A percentile compares a stretch with the other conserved stretches of the same genome.
Conservation (phyloP, 2,797 vertebrate species). For the Lindbergichthys nudifrons region DNA sequence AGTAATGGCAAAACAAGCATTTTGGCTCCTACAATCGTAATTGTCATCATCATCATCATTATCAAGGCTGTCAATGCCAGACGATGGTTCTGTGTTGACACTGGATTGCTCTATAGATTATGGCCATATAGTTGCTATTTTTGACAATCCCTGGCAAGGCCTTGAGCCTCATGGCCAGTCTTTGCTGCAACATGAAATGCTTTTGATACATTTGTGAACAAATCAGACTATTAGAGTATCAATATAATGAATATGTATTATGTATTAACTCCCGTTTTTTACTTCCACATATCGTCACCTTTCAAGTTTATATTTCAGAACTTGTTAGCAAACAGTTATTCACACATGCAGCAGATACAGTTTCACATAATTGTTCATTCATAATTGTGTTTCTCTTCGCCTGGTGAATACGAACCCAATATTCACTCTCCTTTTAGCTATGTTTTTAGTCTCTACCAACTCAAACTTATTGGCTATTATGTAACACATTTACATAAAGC, state of each 20-base stretch:
- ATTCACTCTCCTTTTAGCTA: too few species aligned
- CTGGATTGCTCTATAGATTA: neutral
- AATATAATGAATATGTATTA: neutral
- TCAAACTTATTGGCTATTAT: neutral
- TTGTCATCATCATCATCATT: too few species aligned
- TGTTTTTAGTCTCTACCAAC: neutral
- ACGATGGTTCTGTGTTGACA: neutral
- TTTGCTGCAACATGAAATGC: neutral
- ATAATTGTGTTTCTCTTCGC: too few species aligned
- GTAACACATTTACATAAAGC: neutral
- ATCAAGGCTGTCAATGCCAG: too few species aligned
- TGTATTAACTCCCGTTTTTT: too few species aligned
- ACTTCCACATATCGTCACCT: too few species aligned
- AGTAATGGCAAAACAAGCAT: too few species aligned
- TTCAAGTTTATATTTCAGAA: neutral
- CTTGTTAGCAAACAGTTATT: neutral
- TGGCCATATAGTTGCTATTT: neutral
- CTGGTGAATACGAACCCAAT: too few species aligned
- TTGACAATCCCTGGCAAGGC: neutral
- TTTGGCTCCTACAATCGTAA: too few species aligned
- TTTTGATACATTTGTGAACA: neutral
- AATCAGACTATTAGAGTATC: neutral
- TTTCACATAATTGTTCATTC: too few species aligned
- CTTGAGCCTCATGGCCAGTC: neutral
- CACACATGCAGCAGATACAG: too few species aligned